Evolutionary conservation across 2,888 invertebrate species (phyloP), one percentile per base, ranked within the genome.

Genomic region (Andrena haemorrhoa): DNA sequence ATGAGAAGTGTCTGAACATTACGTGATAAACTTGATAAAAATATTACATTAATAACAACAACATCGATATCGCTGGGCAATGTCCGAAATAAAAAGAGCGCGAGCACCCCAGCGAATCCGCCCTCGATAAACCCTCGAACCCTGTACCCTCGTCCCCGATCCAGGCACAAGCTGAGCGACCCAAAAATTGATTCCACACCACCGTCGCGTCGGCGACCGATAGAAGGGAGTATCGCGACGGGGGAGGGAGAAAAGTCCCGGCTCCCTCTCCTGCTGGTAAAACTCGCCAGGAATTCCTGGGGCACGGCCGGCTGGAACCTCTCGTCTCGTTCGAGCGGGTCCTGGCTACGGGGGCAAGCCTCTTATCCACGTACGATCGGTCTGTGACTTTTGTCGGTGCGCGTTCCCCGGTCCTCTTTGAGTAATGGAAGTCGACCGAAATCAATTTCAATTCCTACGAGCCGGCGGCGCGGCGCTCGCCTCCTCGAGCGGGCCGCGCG

Each of bases 341-440:
- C 85, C 71, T 75, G 83, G 66, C 71, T 73, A 63, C 82, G 76
- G 79, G 81, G 79, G 64, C 82, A 73, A 75, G 77, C 82, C 86
- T 79, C 91, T 91, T 91, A 91, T 91, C 91, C 89, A 82, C 83
- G 88, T 77, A 88, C 86, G 89, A 91, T 91, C 91, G 88, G 84
- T 89, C 88, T 77, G 79, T 87, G 89, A 91, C 91, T 90, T 91
- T 89, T 91, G 91, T 91, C 90, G 91, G 91, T 91, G 87, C 90
- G 86, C 89, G 89, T 90, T 89, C 89, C 82, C 83, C 75, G 87
- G 84, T 88, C 86, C 89, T 84, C 90, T 87, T 91, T 91, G 91
- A 91, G 91, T 91, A 91, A 91, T 91, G 91, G 90, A 91, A 91
- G 88, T 90, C 90, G 88, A 89, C 90, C 91, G 91, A 91, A 91